Base-by-base conservation (phyloP, 2,113 vertebrate genomes). In the Tinamus guttatus region DNA sequence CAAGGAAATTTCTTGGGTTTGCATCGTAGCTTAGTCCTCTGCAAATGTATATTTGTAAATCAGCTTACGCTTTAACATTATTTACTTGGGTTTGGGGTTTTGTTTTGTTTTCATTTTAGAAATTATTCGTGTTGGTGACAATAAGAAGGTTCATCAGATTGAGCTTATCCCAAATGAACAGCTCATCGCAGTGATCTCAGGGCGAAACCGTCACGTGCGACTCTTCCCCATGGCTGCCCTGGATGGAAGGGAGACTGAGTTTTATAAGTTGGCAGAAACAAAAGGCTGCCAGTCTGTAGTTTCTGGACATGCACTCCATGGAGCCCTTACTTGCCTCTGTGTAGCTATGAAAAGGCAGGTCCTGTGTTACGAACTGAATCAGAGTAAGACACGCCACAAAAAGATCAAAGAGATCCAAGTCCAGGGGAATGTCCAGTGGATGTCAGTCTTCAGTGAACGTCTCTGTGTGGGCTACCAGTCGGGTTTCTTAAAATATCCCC, bases 131-230 rank as follows among this genome's bases (percentile, higher is more conserved):
- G 99, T 99, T 90, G 99, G 99, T 65, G 99, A 99, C 96, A 99
- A 99, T 90, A 99, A 99, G 98, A 99, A 99, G 97, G 98, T 99
- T 75, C 98, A 99, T 97, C 99, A 99, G 94, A 98, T 99, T 30
- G 99, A 99, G 96, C 98, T 99, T 65, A 99, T 99, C 81, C 98
- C 98, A 8, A 98, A 97, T 13, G 99, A 99, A 89, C 99, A 99
- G 96, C 98, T 99, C 73, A 98, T 99, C 56, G 99, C 99, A 0
- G 99, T 99, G 71, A 99, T 99, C 98, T 99, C 99, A 4, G 99
- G 99, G 91, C 98, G 99, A 92, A 99, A 99, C 97, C 99, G 99
- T 11, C 99, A 99, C 0, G 99, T 99, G 36, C 99, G 99, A n/a
- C 99, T 99, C 71, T 98, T 99, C 92, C 98, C 99, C 74, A 98